phyloP scores from a whole-genome alignment of 2,797 vertebrate genomes.

The Arctocebus calabarensis region DNA sequence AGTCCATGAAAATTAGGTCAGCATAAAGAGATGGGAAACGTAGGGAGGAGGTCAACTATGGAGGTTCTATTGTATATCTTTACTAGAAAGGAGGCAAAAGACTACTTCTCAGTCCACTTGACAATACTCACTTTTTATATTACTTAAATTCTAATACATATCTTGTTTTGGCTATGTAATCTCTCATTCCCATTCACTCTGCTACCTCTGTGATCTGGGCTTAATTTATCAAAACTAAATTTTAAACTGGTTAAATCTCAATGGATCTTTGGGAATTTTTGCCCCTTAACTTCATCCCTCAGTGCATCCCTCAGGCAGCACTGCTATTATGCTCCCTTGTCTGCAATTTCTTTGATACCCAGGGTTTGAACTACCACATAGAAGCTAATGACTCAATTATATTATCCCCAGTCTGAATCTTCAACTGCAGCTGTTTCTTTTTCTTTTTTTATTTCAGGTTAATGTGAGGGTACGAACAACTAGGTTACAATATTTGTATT shows the following conservation, averaged over 20 bases:
- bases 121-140: not conserved
- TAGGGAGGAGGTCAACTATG: no score
- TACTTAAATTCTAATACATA: not conserved
- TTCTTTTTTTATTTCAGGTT: not conserved
- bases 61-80: not conserved
- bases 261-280: not conserved
- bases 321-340: not conserved
- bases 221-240: not conserved
- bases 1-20: no score
- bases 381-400: not conserved
- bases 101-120: not conserved
- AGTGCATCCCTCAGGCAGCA: not conserved
- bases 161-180: not conserved
- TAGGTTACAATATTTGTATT: no score
- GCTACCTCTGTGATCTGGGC: not conserved
- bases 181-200: not conserved
- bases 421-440: not conserved
- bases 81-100: constrained; percentile 3
- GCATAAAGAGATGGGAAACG: no score
- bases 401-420: not conserved
- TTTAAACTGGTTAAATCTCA: constrained; percentile 35
- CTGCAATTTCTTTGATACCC: constrained; percentile 34
- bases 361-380: not conserved
- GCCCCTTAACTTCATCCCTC: not conserved
- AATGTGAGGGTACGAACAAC: no score